phyloP scores from a whole-genome alignment of 2,888 invertebrate species.

The Rotaria socialis region DNA sequence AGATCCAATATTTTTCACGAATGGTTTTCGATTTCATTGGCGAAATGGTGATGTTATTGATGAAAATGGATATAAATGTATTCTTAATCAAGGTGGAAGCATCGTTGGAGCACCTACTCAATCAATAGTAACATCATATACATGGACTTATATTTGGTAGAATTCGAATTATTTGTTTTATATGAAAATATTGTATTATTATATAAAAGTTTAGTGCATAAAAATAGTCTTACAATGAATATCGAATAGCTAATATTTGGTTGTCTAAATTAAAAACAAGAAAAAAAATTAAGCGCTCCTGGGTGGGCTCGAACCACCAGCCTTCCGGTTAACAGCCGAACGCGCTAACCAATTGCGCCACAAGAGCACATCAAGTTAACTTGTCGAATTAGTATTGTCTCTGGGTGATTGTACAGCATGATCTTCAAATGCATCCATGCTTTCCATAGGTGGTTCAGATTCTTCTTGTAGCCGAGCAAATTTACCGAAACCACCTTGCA shows the following conservation, averaged over 20 bases:
- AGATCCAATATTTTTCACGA: background rate
- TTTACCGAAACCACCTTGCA: background rate
- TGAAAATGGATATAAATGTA: background rate
- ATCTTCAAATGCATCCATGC: background rate
- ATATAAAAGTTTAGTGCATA: background rate
- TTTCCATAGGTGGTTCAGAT: background rate
- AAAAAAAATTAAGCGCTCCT: background rate
- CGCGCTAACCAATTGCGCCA: slow-evolving; percentile 37
- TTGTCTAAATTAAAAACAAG: background rate
- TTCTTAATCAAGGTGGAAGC: background rate
- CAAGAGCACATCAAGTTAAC: background rate
- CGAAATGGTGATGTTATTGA: background rate
- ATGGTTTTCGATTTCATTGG: background rate
- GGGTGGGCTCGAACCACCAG: slow-evolving; percentile 37
- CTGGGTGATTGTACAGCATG: slow-evolving; percentile 30
- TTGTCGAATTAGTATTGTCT: background rate
- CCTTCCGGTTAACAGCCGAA: slow-evolving; percentile 37
- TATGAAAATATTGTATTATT: background rate
- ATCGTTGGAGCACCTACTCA: background rate
- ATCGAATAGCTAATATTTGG: background rate
- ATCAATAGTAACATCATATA: background rate
- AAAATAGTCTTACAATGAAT: too few species aligned
- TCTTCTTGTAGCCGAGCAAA: slow-evolving; percentile 9
- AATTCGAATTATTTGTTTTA: background rate
- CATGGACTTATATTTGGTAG: background rate